These are phyloP conservation scores for Apocheima hispidaria DNA, from an alignment of 2,888 invertebrate species.

Conservation along the genomic window DNA sequence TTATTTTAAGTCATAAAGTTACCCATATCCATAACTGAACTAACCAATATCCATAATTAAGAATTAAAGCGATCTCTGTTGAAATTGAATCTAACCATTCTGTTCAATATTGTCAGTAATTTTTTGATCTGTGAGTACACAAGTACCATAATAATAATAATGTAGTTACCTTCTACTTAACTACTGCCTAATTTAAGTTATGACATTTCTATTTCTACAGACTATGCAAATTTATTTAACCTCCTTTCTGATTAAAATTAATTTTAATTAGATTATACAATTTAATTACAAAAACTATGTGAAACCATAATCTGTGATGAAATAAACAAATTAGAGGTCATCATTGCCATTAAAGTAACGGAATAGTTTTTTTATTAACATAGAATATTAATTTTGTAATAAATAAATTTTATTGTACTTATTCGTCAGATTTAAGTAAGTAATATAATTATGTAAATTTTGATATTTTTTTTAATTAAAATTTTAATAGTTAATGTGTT, in stretches of 20 bases:
- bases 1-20: background rate
- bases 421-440: slow-evolving; percentile 44
- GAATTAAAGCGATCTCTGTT: slow-evolving; percentile 16
- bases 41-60: slow-evolving; percentile 4
- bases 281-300: slow-evolving; percentile 39
- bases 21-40: background rate
- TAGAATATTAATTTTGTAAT: slow-evolving; percentile 23
- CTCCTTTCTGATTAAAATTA: slow-evolving; percentile 15
- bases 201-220: background rate
- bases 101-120: background rate
- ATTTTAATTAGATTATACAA: slow-evolving; percentile 7
- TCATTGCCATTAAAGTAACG: slow-evolving; percentile 45
- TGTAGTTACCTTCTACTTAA: background rate
- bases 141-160: background rate
- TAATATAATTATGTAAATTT: slow-evolving; percentile 40
- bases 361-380: slow-evolving; percentile 15
- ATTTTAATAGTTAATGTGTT: slow-evolving; percentile 29
- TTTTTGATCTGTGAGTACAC: background rate
- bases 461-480: slow-evolving; percentile 47
- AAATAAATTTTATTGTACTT: slow-evolving; percentile 29
- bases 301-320: slow-evolving; percentile 76
- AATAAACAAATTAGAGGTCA: slow-evolving; percentile 59
- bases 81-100: background rate
- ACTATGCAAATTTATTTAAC: slow-evolving; percentile 9
- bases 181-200: background rate